Conservation (phyloP, 1,140 invertebrate genomes). For the Ridgeia piscesae region DNA sequence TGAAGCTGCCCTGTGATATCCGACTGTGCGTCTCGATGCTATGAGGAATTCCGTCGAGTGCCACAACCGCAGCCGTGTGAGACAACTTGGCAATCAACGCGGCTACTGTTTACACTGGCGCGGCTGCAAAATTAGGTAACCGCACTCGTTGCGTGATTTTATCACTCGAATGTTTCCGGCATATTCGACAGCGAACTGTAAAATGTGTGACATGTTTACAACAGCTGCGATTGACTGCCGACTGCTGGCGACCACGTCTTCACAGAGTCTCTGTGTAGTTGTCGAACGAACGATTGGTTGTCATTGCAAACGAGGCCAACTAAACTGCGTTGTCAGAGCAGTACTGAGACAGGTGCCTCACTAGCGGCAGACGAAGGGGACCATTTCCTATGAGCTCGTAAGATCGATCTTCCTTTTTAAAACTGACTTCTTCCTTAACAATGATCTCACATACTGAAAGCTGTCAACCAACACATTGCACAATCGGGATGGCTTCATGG, state of each 20-base stretch:
- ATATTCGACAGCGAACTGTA: background rate
- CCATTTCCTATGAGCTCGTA: too few species aligned
- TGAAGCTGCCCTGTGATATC: background rate
- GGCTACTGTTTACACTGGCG: background rate
- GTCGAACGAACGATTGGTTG: background rate
- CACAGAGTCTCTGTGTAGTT: background rate
- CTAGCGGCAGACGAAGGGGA: background rate
- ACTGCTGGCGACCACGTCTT: background rate
- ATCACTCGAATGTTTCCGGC: background rate
- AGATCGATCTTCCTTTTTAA: too few species aligned
- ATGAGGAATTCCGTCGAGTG: background rate
- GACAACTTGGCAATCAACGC: background rate
- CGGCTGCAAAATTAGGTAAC: background rate
- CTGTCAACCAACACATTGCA: too few species aligned
- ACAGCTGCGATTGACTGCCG: background rate
- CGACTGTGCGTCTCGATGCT: background rate
- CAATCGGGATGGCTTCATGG: too few species aligned
- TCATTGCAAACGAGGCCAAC: background rate
- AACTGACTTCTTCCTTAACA: too few species aligned
- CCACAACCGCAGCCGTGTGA: background rate
- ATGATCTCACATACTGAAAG: too few species aligned
- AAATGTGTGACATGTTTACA: background rate
- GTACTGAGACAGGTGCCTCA: background rate
- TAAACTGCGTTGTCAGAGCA: background rate
- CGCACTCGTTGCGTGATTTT: background rate